phyloP scores from a whole-genome alignment of 2,797 vertebrate species.

The Arnoldichthys spilopterus region DNA sequence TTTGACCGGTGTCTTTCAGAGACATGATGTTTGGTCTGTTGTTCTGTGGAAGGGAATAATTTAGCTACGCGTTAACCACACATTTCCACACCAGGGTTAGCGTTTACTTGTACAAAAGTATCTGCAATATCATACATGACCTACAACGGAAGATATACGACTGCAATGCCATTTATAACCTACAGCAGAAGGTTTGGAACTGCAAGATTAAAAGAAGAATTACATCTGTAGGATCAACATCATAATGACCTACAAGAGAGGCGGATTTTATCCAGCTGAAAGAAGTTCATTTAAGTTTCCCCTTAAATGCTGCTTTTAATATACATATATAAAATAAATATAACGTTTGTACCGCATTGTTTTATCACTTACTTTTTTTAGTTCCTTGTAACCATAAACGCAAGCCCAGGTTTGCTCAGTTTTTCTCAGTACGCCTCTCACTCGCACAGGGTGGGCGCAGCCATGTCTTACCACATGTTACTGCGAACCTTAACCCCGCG shows the following conservation, averaged over 20 bases:
- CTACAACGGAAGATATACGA: neutral
- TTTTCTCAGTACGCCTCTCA: slow-evolving; percentile 3
- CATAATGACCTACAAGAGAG: too few relatives aligned
- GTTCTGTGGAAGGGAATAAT: neutral
- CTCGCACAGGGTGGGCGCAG: slow-evolving; percentile 48
- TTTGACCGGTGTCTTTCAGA: neutral
- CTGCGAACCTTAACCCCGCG: slow-evolving; percentile 60
- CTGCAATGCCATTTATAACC: too few relatives aligned
- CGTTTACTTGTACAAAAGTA: neutral
- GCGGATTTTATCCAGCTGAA: neutral
- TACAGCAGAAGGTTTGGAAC: too few relatives aligned
- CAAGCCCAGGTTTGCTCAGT: neutral
- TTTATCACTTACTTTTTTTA: slow-evolving; percentile 19
- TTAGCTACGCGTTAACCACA: neutral
- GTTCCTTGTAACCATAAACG: slow-evolving; percentile 1
- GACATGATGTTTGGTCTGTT: slow-evolving; percentile 22
- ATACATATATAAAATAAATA: neutral
- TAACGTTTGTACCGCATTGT: neutral
- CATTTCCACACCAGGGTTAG: too few relatives aligned
- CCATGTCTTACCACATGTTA: slow-evolving; percentile 65
- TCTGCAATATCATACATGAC: neutral
- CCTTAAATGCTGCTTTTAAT: too few relatives aligned
- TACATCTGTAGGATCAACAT: too few relatives aligned
- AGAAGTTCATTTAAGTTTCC: too few relatives aligned
- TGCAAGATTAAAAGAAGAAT: too few relatives aligned